These are phyloP conservation scores for Drosophila murphyi DNA, from an alignment of 1,140 invertebrate genomes.

Conservation along the genomic window DNA sequence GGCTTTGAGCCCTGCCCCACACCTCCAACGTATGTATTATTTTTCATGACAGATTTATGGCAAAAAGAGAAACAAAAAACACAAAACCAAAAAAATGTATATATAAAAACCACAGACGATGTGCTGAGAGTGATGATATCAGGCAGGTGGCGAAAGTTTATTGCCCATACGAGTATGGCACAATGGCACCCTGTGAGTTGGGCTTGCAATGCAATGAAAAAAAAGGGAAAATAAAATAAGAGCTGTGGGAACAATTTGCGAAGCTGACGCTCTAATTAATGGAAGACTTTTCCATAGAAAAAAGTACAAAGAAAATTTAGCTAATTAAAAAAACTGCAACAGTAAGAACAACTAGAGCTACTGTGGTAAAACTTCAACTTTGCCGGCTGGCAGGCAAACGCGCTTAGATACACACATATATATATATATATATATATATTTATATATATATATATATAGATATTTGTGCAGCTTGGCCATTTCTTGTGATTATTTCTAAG, in stretches of 20 bases:
- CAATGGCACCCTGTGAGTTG: slow-evolving; percentile 20
- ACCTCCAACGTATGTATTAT: slow-evolving; percentile 21
- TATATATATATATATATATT: background rate
- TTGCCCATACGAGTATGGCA: slow-evolving; percentile 29
- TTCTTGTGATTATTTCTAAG: slow-evolving; percentile 76
- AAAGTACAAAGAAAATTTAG: slow-evolving; percentile 73
- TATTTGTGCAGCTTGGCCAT: slow-evolving; percentile 50
- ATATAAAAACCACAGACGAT: slow-evolving; percentile 58
- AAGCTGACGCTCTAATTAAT: slow-evolving; percentile 71
- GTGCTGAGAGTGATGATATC: slow-evolving; percentile 45
- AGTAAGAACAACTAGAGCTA: slow-evolving; percentile 16
- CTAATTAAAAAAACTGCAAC: slow-evolving; percentile 76
- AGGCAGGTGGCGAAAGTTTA: slow-evolving; percentile 66
- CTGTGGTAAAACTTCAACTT: slow-evolving; percentile 45
- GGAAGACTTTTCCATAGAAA: slow-evolving; percentile 67
- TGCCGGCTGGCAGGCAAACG: slow-evolving; percentile 19
- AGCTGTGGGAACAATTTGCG: slow-evolving; percentile 43
- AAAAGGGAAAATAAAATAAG: slow-evolving; percentile 7
- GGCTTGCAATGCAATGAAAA: slow-evolving; percentile 15
- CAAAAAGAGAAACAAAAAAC: slow-evolving; percentile 12
- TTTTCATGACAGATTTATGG: slow-evolving; percentile 73
- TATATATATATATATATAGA: slow-evolving; percentile 5
- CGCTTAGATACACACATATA: slow-evolving; percentile 24
- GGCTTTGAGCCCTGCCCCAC: background rate
- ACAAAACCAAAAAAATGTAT: background rate